phyloP scores from a whole-genome alignment of 2,888 invertebrate genomes.

The Margaritifera margaritifera region DNA sequence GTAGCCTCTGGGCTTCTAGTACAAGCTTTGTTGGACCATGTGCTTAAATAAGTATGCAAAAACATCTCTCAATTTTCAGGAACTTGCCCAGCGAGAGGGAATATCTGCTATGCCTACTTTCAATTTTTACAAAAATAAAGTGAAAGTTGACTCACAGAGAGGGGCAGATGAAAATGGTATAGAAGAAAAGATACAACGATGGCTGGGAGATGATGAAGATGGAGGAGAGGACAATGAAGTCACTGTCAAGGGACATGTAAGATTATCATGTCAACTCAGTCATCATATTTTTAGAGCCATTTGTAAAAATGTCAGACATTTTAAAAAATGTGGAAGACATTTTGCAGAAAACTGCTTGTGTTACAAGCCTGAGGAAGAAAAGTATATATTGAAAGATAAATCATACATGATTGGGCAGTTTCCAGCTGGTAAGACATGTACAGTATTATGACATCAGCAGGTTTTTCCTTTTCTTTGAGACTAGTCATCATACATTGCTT shows the following conservation, averaged over 20 bases:
- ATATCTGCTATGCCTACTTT: slow-evolving; percentile 99
- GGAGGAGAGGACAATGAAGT: slow-evolving; percentile 60
- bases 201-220: slow-evolving; percentile 55
- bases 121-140: slow-evolving; percentile 86
- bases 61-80: slow-evolving; percentile 70
- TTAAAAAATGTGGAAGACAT: too few relatives aligned
- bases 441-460: too few relatives aligned
- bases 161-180: slow-evolving; percentile 89
- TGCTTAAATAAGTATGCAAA: background rate
- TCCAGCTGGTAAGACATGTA: too few relatives aligned
- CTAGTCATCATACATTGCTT: too few relatives aligned
- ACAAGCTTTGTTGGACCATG: background rate
- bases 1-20: background rate
- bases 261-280: slow-evolving; percentile 14
- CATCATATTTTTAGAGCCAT: too few relatives aligned
- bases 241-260: slow-evolving; percentile 68
- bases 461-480: too few relatives aligned
- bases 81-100: slow-evolving; percentile 89
- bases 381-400: too few relatives aligned
- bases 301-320: too few relatives aligned
- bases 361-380: too few relatives aligned
- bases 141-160: slow-evolving; percentile 83
- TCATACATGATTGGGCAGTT: too few relatives aligned
- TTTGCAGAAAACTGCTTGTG: too few relatives aligned
- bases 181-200: slow-evolving; percentile 91